Evolutionary conservation across 2,113 vertebrate genomes (phyloP).

Genomic region (Otolemur garnettii): DNA sequence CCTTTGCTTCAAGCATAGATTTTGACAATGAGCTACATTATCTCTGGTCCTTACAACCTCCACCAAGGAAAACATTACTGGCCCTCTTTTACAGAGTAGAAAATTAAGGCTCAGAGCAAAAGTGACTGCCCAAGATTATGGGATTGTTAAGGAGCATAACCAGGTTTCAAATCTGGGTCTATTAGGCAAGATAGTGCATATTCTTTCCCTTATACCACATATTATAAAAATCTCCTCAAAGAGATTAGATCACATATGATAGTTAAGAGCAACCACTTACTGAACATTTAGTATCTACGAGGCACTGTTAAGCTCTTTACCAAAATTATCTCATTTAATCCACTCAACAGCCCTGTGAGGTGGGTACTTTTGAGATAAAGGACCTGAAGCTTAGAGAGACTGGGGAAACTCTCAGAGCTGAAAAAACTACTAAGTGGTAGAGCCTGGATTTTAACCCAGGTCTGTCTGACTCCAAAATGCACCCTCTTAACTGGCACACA

Average conservation of each 20-base stretch:
- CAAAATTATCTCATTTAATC: neutral
- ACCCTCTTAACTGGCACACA: neutral
- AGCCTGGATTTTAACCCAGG: constrained; percentile 37
- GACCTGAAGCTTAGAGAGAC: neutral
- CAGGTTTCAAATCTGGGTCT: constrained; percentile 67
- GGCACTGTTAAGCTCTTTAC: neutral
- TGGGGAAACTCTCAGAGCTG: neutral
- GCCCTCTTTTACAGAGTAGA: neutral
- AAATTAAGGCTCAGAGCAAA: constrained; percentile 58
- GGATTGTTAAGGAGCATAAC: neutral
- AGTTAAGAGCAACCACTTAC: neutral
- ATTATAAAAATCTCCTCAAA: constrained; percentile 40
- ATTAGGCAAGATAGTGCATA: neutral
- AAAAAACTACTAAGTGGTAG: neutral
- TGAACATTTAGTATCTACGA: neutral
- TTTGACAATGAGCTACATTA: neutral
- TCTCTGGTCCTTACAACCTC: neutral
- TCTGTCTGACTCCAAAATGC: constrained; percentile 30
- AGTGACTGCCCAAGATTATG: neutral
- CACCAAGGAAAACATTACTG: neutral
- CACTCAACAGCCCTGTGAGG: neutral
- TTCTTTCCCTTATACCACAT: neutral
- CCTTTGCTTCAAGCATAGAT: neutral
- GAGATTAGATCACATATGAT: neutral
- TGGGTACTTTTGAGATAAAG: constrained; percentile 12